A percentile compares a stretch with the other conserved stretches of the same genome.
Evolutionary conservation across 2,797 vertebrate genomes (phyloP).

Genomic region (Ceyx erithaca): DNA sequence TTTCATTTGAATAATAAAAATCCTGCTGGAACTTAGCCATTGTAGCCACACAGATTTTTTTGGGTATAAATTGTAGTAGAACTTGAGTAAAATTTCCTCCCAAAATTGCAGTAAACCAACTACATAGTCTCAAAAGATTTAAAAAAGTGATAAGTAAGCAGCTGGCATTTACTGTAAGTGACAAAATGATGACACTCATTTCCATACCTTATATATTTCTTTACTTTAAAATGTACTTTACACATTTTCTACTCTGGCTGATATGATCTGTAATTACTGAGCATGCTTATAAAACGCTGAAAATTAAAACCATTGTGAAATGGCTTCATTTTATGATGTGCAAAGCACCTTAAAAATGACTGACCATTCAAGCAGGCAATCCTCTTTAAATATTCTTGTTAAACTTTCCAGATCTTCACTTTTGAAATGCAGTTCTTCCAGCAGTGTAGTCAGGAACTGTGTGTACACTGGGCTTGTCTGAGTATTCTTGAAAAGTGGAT

Average conservation of each 20-base stretch:
- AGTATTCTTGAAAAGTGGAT: conserved; percentile 68
- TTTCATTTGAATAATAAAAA: background rate
- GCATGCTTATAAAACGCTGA: background rate
- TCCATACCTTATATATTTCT: background rate
- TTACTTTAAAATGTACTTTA: conserved; percentile 26
- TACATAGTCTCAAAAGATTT: background rate
- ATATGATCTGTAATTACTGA: conserved; percentile 10
- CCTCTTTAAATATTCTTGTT: conserved; percentile 74
- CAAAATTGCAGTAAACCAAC: background rate
- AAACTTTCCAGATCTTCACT: conserved; percentile 80
- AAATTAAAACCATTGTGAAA: background rate
- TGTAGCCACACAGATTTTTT: background rate
- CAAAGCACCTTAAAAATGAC: background rate
- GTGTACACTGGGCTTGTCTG: conserved; percentile 59
- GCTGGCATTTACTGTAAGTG: conserved; percentile 55
- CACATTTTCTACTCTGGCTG: conserved; percentile 4
- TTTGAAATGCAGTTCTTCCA: conserved; percentile 80
- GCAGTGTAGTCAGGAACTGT: conserved; percentile 76
- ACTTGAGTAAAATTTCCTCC: background rate
- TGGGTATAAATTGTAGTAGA: background rate
- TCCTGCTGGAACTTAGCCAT: background rate
- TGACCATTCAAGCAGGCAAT: conserved; percentile 56
- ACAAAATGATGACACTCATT: conserved; percentile 48
- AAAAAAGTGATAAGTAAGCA: conserved; percentile 17
- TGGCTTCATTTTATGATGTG: background rate